Base-by-base conservation (phyloP, 53 echinoderm and acorn worm genomes). In the Echinometra lucunter region DNA sequence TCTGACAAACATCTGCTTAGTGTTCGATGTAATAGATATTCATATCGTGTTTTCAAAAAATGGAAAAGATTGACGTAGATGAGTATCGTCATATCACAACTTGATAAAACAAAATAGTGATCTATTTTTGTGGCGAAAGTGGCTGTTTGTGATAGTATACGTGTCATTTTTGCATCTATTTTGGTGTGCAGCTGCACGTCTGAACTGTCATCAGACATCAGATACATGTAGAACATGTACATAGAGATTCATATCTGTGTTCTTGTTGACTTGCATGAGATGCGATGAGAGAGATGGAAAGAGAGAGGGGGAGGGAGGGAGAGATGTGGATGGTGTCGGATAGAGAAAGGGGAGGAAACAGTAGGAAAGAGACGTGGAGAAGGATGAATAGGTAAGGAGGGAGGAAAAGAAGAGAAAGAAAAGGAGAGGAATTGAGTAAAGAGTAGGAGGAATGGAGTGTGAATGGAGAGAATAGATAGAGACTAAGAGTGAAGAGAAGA, bases 81-180 rank as follows among this genome's bases (percentile, higher is more conserved):
- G 27, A 53, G 53, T 27, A 74, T 74, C 74, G 74, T 74, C 37
- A 74, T 74, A 53, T 53, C 34, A 13, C 74, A 37, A 74, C 35
- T 74, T 37, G 37, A 11, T 53, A 53, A 53, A 53, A 11, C 53
- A 53, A 74, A 7, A 37, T 16, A 17, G 37, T 35, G 74, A 74
- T 74, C 74, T 74, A 74, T 74, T 74, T 74, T 37, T 28, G 35
- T 74, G 30, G 30, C 34, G 35, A 74, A 74, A 74, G 74, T 74
- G 74, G 13, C 37, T 74, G 74, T 37, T 32, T 35, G 74, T 37
- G 34, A 74, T 35, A 15, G 74, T 74, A 37, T 37, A 74, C 63
- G 63, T 74, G 74, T 74, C 74, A 37, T n/a, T 74, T 74, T 32
- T 37, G 74, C 30, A 74, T 74, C 74, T 63, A 74, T 74, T 74